Base-by-base conservation (phyloP, 2,888 invertebrate genomes). In the Luperina nickerlii region DNA sequence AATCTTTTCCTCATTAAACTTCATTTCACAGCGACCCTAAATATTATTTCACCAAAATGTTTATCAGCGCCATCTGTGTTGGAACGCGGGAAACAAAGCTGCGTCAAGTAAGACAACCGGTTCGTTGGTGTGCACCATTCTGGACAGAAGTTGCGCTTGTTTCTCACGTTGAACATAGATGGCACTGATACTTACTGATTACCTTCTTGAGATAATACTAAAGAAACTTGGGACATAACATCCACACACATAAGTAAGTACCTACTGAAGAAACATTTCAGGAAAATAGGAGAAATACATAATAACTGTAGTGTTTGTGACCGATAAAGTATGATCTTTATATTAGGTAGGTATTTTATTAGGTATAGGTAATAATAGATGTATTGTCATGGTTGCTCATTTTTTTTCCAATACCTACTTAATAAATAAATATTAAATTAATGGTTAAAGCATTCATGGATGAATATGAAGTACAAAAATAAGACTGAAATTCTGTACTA, bases 101-200 rank as follows among this genome's bases (percentile, higher is more conserved):
- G 18, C 27, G 66, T 62, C 27, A 65, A 81, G 57, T 57, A 38
- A 57, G n/a, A 20, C 27, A 68, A 78, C 20, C 65, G 65, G 38
- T 74, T 66, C 42, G 65, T 42, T 1, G 24, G n/a, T 66, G 24
- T 77, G 69, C 45, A 73, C 24, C 27, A 71, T 18, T 69, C 63
- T 18, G 38, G 38, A 74, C 63, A 27, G 67, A 70, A 78, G 51
- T 65, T 32, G 48, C 62, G 65, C 15, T 48, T 73, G 87, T 89
- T 91, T 82, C 68, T 73, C 72, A 74, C 68, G 57, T 78, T 72
- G 48, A 79, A 82, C 80, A 91, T 82, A 94, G 94, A 93, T 92
- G 94, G 93, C 94, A 87, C 90, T 92, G 86, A 81, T 81, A 70
- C 63, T 9, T 81, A 70, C 63, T 9, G 38, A 54, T 45, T 65